Percentiles rank a stretch among this genome's conserved stretches.
phyloP scores from a whole-genome alignment of 2,113 vertebrate genomes.

The Prolemur simus region DNA sequence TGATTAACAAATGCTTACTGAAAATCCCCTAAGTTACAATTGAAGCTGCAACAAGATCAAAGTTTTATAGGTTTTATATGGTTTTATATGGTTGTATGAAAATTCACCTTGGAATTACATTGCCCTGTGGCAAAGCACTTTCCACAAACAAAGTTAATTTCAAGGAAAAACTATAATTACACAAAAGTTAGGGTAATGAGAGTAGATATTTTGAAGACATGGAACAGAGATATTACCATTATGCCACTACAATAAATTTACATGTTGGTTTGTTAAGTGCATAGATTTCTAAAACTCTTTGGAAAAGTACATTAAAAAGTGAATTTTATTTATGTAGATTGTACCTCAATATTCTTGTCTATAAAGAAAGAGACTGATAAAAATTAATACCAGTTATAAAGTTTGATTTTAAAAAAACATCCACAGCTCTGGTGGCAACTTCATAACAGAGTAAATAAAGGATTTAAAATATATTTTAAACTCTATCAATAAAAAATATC shows the following conservation, averaged over 20 bases:
- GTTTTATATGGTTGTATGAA: neutral
- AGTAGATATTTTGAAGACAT: neutral
- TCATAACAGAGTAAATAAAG: neutral
- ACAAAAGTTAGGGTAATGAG: neutral
- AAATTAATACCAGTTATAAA: neutral
- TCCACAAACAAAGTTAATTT: constrained; percentile 12
- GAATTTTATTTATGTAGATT: neutral
- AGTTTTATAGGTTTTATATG: neutral
- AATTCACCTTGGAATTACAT: neutral
- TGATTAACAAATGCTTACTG: neutral
- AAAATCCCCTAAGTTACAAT: neutral
- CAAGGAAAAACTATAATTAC: constrained; percentile 5
- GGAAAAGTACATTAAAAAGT: neutral
- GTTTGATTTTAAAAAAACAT: neutral
- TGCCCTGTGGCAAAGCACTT: neutral
- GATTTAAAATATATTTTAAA: neutral
- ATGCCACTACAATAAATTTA: neutral
- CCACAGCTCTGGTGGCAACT: neutral
- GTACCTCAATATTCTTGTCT: neutral
- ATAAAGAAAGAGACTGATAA: neutral
- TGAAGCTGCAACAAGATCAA: neutral
- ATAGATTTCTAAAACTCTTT: neutral
- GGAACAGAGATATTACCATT: neutral
- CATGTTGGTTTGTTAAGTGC: neutral
- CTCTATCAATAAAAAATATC: neutral